Base-by-base conservation (phyloP, 2,888 invertebrate genomes). In the Drosophila leonis region DNA sequence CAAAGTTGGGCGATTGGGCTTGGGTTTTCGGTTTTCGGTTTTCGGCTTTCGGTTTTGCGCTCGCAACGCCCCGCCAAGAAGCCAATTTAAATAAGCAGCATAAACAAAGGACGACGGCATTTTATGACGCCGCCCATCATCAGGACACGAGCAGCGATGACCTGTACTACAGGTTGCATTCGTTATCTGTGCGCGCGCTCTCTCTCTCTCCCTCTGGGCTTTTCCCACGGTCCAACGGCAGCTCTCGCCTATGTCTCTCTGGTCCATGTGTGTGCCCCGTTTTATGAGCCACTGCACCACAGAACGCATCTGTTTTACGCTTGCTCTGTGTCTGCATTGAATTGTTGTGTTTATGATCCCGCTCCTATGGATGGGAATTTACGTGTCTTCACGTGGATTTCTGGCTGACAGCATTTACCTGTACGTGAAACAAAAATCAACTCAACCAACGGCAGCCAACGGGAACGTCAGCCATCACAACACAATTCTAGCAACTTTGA, bases 11-110 rank as follows among this genome's bases (percentile, higher is more conserved):
- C 39, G 54, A 37, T 52, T 42, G 49, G 24, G 15, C 41, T 41
- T 12, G 24, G 41, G 20, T 49, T 42, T 52, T 41, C 15, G 29
- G 39, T 20, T 42, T 42, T 31, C 9, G 60, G n/a, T 61, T 55
- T 24, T 44, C 9, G 60, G 18, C 57, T 56, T 27, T 46, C 10
- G 44, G 39, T 24, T 31, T 20, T 31, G 52, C 41, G 61, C 44
- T 72, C 56, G 81, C 69, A 70, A 75, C 78, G 77, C 86, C 89
- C 86, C 90, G 90, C 86, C 87, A 88, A 88, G 90, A 88, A 88
- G 87, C 87, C 87, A 88, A 88, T 88, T 90, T 88, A 90, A 88
- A 88, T 88, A 90, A 90, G 90, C 90, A 87, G 78, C 85, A 90
- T 90, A 86, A 86, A 86, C 90, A 86, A 86, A 82, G 72, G 80